A percentile compares a stretch with the other conserved stretches of the same genome.
phyloP scores from a whole-genome alignment of 2,113 vertebrate genomes.

The Bos indicus region DNA sequence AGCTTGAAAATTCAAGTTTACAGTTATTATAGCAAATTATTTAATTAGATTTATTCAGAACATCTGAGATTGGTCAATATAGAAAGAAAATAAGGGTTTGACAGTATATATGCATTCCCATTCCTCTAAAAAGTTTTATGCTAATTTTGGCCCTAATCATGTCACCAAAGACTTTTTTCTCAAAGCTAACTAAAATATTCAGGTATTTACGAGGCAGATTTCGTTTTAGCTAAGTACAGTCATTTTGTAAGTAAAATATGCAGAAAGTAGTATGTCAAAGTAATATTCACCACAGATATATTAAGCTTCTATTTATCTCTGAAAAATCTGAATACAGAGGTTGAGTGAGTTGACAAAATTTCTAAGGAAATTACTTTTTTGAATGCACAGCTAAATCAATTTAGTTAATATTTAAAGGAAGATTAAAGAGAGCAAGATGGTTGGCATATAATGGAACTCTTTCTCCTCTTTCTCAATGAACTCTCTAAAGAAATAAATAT shows the following conservation, averaged over 20 bases:
- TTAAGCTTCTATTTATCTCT: background rate
- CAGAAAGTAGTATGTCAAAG: conserved; percentile 7
- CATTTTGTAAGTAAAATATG: background rate
- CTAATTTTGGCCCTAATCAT: background rate
- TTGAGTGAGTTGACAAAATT: background rate
- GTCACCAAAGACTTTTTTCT: background rate
- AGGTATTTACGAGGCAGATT: background rate
- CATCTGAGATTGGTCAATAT: background rate
- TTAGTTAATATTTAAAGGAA: background rate
- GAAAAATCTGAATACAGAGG: background rate
- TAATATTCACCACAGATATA: background rate
- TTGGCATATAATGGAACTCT: background rate
- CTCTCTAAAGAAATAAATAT: background rate
- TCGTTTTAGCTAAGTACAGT: background rate
- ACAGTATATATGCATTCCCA: background rate
- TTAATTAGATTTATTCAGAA: background rate
- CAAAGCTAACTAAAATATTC: background rate
- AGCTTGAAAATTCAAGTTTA: background rate
- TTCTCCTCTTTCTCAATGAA: background rate
- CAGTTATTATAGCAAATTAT: background rate
- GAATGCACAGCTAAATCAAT: background rate
- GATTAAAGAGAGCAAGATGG: background rate
- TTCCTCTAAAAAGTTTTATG: background rate
- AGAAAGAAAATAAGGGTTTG: background rate
- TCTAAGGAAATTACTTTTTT: background rate